A percentile compares a stretch with the other conserved stretches of the same genome.
phyloP scores from a whole-genome alignment of 2,888 invertebrate genomes.

The Drosophila peninsularis region DNA sequence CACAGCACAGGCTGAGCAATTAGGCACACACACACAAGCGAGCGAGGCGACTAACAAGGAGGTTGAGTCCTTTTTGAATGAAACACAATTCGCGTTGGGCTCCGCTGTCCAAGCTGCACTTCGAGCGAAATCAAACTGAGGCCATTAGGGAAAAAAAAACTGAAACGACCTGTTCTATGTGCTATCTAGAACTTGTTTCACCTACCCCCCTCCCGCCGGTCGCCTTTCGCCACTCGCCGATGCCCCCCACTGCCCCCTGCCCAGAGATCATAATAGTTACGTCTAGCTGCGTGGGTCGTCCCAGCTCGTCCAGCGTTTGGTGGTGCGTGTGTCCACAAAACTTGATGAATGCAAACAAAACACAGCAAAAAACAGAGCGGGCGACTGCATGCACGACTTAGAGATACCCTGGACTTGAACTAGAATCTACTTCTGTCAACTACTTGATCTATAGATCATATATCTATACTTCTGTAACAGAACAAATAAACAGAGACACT shows the following conservation, averaged over 20 bases:
- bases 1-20: slow-evolving; percentile 13
- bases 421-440: too few relatives aligned
- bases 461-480: too few relatives aligned
- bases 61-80: slow-evolving; percentile 28
- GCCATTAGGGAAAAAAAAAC: slow-evolving; percentile 14
- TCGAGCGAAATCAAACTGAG: slow-evolving; percentile 52
- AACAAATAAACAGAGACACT: not conserved
- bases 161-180: slow-evolving; percentile 42
- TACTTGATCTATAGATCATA: too few relatives aligned
- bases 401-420: not conserved
- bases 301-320: slow-evolving; percentile 21
- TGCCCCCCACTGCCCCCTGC: slow-evolving; percentile 1
- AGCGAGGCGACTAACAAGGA: slow-evolving; percentile 2
- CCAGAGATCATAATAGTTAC: slow-evolving; percentile 33
- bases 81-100: slow-evolving; percentile 27
- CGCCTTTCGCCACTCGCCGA: not conserved
- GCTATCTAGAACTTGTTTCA: slow-evolving; percentile 43
- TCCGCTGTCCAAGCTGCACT: slow-evolving; percentile 52
- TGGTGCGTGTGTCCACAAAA: slow-evolving; percentile 33
- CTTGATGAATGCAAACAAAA: slow-evolving; percentile 11
- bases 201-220: not conserved
- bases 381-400: not conserved
- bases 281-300: slow-evolving; percentile 39
- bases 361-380: not conserved
- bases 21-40: slow-evolving; percentile 6